Base-by-base conservation (phyloP, 1,140 invertebrate genomes). In the Macrosteles quadrilineatus region DNA sequence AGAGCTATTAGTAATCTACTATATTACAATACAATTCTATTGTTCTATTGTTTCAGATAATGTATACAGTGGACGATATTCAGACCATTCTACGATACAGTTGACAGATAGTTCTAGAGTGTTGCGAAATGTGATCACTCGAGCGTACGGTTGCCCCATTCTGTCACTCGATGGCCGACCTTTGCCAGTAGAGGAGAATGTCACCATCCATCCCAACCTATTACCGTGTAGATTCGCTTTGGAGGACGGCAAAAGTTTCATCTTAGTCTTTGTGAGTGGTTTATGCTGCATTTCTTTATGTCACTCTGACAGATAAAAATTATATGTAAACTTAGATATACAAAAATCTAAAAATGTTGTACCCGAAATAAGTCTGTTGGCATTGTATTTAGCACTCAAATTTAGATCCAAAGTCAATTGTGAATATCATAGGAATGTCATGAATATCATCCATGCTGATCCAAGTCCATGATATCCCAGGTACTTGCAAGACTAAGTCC, bases 61-160 rank as follows among this genome's bases (percentile, higher is more conserved):
- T n/a, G 23, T 23, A 12, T 9, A 23, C 17, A 17, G 2, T 45
- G 9, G 19, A 11, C 32, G 6, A 21, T 17, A 25, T 12, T 25
- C 3, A 45, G 67, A 70, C 27, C 65, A 68, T 4, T 59, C 59
- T 27, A 67, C 27, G 17, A 65, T 73, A 59, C 77, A 75, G 29
- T 74, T 82, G 64, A 75, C 76, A 43, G 76, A 80, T 66, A 80
- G 91, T 75, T 85, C 89, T 77, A 82, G 86, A 64, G 84, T 90
- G 9, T 81, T 93, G 71, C 84, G 85, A 69, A 90, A 93, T 81
- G 81, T 91, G 19, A 82, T 93, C 43, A 78, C 84, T 23, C 84
- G 91, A 73, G 82, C 90, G 66, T 93, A 91, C 79, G 87, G 88
- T 27, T 93, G 91, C 79, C 85, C 86, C 50, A 84, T 92, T 47